Base-by-base conservation (phyloP, 2,113 vertebrate species). In the Chaenocephalus aceratus region DNA sequence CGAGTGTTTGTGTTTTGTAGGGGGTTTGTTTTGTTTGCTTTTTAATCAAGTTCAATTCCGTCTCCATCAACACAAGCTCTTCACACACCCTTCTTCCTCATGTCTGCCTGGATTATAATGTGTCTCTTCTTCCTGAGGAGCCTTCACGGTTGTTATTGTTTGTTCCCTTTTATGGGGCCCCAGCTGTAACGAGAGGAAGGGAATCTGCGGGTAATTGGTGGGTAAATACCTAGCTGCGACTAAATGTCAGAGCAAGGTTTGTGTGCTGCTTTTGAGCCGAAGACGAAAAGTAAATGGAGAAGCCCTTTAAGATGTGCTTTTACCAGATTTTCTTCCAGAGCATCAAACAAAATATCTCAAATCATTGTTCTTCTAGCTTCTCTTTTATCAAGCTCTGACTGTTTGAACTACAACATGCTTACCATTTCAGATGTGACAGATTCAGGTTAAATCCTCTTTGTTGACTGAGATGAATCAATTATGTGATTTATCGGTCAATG, bases 181-280 rank as follows among this genome's bases (percentile, higher is more conserved):
- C 83, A n/a, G 77, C 73, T 82, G 82, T 89, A 88, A 78, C 67
- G 77, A 92, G 92, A 92, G 87, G 92, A 93, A 83, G 85, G 83
- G 80, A 87, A 86, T 90, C 82, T 78, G 79, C 86, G 78, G 90
- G 89, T 94, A 94, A 94, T 95, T 94, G 94, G 89, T 82, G 67
- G 89, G 89, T 93, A 94, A 94, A 94, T 91, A 93, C 92, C 93
- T 92, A 91, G 83, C 89, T 81, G 75, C 68, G 92, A 90, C 91
- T 90, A 87, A 90, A 93, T 80, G 79, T 92, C 92, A 93, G 88
- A 73, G 77, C 30, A 46, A 62, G 77, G 76, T 88, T 87, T 83
- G 79, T 92, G 73, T 86, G 84, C 86, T 91, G 69, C 63, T 83
- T 84, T 81, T 86, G 51, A 81, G 80, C 36, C 79, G 79, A 46